A percentile compares a stretch with the other conserved stretches of the same genome.
These are phyloP conservation scores for Centruroides vittatus DNA, from an alignment of 1,140 invertebrate genomes.

Conservation along the genomic window DNA sequence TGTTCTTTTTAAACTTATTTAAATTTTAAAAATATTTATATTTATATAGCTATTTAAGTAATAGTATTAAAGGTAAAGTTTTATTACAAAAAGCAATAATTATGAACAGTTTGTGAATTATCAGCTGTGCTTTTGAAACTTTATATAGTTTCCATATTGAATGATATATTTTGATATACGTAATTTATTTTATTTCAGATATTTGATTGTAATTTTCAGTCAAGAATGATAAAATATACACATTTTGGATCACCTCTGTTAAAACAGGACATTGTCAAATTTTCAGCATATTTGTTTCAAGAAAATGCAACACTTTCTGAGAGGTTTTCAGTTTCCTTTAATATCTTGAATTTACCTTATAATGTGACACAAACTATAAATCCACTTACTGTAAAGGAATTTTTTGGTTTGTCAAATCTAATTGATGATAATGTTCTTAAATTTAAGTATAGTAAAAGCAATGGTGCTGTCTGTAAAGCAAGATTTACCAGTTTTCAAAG, in stretches of 20 bases:
- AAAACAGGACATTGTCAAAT: conserved; percentile 9
- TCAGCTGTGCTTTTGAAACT: no score
- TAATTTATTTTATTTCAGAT: conserved; percentile 5
- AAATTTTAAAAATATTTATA: no score
- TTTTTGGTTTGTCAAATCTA: conserved; percentile 7
- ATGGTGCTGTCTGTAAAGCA: conserved; percentile 12
- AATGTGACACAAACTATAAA: not conserved
- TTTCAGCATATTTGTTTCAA: conserved; percentile 6
- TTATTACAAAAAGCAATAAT: no score
- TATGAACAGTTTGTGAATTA: no score
- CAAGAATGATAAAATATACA: conserved; percentile 6
- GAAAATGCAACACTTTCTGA: conserved; percentile 10
- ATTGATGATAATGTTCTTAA: conserved; percentile 6
- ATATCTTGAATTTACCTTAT: conserved; percentile 7
- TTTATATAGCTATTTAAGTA: no score
- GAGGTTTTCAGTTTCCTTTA: conserved; percentile 5
- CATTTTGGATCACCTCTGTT: conserved; percentile 12
- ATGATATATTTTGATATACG: not conserved
- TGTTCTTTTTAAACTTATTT: no score
- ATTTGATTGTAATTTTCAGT: conserved; percentile 11
- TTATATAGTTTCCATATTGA: no score
- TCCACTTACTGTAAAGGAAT: conserved; percentile 10
- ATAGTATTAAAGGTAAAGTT: no score
- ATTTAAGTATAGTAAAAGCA: conserved; percentile 9
- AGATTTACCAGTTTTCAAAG: conserved; percentile 5